Evolutionary conservation across 2,888 invertebrate genomes (phyloP).

Genomic region (Phyto melanocephala): DNA sequence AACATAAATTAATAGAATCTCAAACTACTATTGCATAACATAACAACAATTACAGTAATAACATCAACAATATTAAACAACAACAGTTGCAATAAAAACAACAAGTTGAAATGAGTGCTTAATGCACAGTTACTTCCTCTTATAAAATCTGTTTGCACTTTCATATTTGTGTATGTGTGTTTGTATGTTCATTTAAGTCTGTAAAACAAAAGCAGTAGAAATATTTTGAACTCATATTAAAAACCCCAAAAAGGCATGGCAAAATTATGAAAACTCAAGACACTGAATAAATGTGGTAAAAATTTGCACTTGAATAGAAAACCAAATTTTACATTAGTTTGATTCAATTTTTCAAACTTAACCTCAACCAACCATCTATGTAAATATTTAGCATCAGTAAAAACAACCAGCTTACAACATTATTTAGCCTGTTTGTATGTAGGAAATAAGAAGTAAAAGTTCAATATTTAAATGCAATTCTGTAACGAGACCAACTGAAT

Average conservation of each 20-base stretch:
- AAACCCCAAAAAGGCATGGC: background rate
- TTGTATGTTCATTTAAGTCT: background rate
- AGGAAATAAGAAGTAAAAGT: background rate
- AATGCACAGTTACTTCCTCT: slow-evolving; percentile 50
- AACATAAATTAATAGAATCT: slow-evolving; percentile 54
- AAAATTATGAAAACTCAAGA: slow-evolving; percentile 11
- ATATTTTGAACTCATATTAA: background rate
- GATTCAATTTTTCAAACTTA: slow-evolving; percentile 46
- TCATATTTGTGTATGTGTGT: background rate
- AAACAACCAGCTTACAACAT: background rate
- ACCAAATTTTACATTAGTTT: slow-evolving; percentile 37
- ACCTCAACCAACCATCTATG: background rate
- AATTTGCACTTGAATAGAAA: slow-evolving; percentile 57
- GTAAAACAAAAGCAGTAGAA: background rate
- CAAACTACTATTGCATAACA: slow-evolving; percentile 35
- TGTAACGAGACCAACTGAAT: background rate
- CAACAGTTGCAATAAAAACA: background rate
- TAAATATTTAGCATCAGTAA: background rate
- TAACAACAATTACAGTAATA: slow-evolving; percentile 21
- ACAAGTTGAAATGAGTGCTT: slow-evolving; percentile 32
- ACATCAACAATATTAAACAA: slow-evolving; percentile 18
- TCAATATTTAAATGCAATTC: background rate
- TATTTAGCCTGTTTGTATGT: background rate
- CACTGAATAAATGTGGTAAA: slow-evolving; percentile 32
- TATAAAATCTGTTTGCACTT: background rate